Conservation (phyloP, 2,888 invertebrate species). For the Metacarcinus magister region DNA sequence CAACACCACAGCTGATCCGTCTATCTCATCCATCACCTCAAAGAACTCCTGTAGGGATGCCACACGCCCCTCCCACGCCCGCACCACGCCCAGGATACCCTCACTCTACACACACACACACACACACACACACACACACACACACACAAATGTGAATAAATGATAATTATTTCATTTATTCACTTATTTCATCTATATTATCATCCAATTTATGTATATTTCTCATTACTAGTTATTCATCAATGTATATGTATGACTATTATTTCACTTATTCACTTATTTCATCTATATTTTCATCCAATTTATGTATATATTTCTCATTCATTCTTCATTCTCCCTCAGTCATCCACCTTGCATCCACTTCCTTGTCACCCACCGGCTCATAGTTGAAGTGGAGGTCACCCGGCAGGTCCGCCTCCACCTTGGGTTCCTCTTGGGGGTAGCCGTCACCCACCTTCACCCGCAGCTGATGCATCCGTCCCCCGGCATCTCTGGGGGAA, state of each 20-base stretch:
- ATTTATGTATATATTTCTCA: too few species aligned
- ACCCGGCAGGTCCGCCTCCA: slow-evolving; percentile 73
- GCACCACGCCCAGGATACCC: slow-evolving; percentile 54
- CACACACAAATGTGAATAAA: neutral
- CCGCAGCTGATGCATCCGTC: slow-evolving; percentile 56
- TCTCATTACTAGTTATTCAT: too few species aligned
- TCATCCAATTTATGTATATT: too few species aligned
- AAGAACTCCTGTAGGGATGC: slow-evolving; percentile 66
- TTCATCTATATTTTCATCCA: too few species aligned
- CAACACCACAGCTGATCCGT: slow-evolving; percentile 62
- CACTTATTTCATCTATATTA: neutral
- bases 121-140: neutral
- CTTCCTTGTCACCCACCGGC: slow-evolving; percentile 61
- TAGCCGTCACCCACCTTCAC: slow-evolving; percentile 58
- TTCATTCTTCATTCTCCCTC: neutral
- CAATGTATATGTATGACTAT: too few species aligned
- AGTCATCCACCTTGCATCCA: neutral
- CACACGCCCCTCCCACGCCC: slow-evolving; percentile 59
- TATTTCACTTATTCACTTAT: too few species aligned
- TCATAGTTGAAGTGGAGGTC: slow-evolving; percentile 64
- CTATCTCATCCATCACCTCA: slow-evolving; percentile 73
- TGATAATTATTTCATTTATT: neutral
- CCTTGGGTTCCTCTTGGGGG: slow-evolving; percentile 57
- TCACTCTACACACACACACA: slow-evolving; percentile 9
- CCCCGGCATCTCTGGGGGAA: slow-evolving; percentile 58